Evolutionary conservation across 2,797 vertebrate genomes (phyloP).

Genomic region (Halcyon badia): DNA sequence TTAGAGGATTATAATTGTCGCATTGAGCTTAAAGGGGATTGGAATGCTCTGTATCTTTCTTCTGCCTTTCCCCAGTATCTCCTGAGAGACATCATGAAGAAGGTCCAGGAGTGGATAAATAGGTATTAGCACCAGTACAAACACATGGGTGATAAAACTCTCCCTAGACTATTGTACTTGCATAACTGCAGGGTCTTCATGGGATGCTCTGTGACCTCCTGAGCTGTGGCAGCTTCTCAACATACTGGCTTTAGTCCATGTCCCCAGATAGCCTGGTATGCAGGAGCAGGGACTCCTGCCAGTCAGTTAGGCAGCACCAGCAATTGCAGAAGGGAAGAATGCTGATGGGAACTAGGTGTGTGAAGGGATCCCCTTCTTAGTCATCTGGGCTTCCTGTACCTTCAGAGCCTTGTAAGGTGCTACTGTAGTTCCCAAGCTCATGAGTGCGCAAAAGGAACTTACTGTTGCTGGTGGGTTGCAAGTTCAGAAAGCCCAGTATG

Average conservation of each 20-base stretch:
- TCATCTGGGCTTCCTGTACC: background rate
- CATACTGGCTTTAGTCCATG: background rate
- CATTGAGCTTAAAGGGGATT: conserved; percentile 39
- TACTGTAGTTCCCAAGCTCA: background rate
- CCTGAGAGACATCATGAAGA: background rate
- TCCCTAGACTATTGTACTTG: background rate
- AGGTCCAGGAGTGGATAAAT: conserved; percentile 23
- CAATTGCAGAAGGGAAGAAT: background rate
- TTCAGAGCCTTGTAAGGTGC: background rate
- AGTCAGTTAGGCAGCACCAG: background rate
- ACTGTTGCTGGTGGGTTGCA: background rate
- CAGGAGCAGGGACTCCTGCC: background rate
- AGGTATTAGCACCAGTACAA: background rate
- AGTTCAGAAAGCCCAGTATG: background rate
- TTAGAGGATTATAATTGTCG: conserved; percentile 50
- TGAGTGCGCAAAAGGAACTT: accelerated
- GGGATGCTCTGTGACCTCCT: background rate
- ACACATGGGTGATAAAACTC: background rate
- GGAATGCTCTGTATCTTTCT: conserved; percentile 21
- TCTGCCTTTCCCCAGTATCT: background rate
- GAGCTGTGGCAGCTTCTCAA: background rate
- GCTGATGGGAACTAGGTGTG: background rate
- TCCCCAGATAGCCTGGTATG: background rate
- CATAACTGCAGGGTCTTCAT: background rate
- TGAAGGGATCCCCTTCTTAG: background rate